Percentiles rank a stretch among this genome's conserved stretches.
Evolutionary conservation across 2,113 vertebrate genomes (phyloP).

Genomic region (Solea solea): DNA sequence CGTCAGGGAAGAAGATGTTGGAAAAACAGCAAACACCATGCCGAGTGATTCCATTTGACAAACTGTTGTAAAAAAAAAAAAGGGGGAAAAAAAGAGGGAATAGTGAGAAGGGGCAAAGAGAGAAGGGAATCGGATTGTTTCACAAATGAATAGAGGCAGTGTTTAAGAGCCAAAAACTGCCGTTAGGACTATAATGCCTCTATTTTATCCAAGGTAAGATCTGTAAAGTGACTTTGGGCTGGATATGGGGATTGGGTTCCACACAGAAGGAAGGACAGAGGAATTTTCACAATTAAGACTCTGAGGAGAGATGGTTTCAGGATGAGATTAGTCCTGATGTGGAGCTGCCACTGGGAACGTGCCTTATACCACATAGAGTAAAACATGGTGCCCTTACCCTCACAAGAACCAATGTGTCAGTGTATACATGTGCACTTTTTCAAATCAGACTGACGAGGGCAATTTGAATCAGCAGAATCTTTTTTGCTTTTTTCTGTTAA

Average conservation of each 20-base stretch:
- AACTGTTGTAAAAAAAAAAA: constrained; percentile 42
- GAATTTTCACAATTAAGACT: constrained; percentile 82
- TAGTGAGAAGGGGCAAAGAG: constrained; percentile 50
- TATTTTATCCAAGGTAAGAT: constrained; percentile 76
- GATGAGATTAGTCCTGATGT: constrained; percentile 45
- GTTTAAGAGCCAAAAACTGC: constrained; percentile 75
- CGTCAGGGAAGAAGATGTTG: constrained; percentile 40
- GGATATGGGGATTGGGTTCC: constrained; percentile 77
- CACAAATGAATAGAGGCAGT: constrained; percentile 78
- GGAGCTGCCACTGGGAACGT: neutral
- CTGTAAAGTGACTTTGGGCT: constrained; percentile 70
- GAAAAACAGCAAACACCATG: constrained; percentile 42
- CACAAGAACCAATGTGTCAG: neutral
- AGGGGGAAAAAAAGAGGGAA: constrained; percentile 36
- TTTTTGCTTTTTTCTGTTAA: no score
- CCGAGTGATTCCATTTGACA: constrained; percentile 61
- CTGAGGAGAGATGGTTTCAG: constrained; percentile 77
- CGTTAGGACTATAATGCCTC: constrained; percentile 78
- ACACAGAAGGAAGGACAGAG: constrained; percentile 64
- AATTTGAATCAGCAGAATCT: no score
- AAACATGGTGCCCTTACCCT: neutral
- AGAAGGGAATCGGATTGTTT: constrained; percentile 73
- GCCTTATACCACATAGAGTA: neutral
- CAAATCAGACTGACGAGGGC: no score
- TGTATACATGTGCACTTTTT: neutral